phyloP scores from a whole-genome alignment of 2,888 invertebrate species.

The Dascillus cervinus region DNA sequence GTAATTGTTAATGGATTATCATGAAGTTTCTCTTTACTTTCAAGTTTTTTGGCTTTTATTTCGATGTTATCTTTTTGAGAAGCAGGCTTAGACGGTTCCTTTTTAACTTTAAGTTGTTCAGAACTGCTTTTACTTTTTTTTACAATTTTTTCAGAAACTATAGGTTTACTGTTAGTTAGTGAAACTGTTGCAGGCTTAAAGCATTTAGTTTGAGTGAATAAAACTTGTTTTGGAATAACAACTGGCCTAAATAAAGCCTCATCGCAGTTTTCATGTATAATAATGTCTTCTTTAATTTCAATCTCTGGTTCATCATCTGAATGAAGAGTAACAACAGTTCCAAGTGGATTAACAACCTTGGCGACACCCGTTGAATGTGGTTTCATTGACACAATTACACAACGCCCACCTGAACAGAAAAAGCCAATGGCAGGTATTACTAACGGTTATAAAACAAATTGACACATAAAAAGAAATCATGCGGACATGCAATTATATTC shows the following conservation, averaged over 20 bases:
- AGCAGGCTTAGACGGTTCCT: too few relatives aligned
- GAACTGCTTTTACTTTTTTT: constrained; percentile 2
- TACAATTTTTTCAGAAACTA: constrained; percentile 13
- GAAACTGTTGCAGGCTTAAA: too few relatives aligned
- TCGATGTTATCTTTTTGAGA: too few relatives aligned
- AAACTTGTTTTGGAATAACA: constrained; percentile 45
- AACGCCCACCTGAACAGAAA: constrained; percentile 65
- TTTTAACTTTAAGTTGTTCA: constrained; percentile 4
- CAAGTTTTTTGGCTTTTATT: too few relatives aligned
- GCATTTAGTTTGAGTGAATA: constrained; percentile 27
- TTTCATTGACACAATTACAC: constrained; percentile 42
- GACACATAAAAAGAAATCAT: constrained; percentile 11
- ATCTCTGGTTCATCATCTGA: constrained; percentile 40
- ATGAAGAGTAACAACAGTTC: constrained; percentile 56
- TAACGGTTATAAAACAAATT: constrained; percentile 20
- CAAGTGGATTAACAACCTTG: constrained; percentile 70
- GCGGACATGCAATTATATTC: constrained; percentile 15
- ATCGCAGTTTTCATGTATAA: constrained; percentile 55
- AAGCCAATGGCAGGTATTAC: constrained; percentile 75
- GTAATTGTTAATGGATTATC: too few relatives aligned
- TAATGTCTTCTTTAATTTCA: constrained; percentile 26
- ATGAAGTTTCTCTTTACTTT: too few relatives aligned
- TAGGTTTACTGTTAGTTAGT: constrained; percentile 21
- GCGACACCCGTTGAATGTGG: constrained; percentile 45
- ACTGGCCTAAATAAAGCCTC: constrained; percentile 64